These are phyloP conservation scores for Mungos mungo DNA, from an alignment of 2,113 vertebrate genomes.

Conservation along the genomic window DNA sequence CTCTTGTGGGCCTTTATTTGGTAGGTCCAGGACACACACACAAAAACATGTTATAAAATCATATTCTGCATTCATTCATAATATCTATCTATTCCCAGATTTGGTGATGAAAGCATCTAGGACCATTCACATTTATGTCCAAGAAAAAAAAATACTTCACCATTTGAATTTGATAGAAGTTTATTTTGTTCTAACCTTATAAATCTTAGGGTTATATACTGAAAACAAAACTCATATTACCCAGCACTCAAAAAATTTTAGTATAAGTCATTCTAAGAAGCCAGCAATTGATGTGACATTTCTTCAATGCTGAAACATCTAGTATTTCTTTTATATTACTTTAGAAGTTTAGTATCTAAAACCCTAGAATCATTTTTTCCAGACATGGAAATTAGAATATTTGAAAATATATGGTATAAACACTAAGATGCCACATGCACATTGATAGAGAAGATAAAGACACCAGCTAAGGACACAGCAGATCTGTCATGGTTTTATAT, in stretches of 20 bases:
- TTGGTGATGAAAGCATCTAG: background rate
- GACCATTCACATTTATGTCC: constrained; percentile 7
- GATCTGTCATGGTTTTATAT: background rate
- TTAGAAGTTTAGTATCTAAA: background rate
- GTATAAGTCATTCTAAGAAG: background rate
- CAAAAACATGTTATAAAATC: background rate
- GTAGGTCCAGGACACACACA: background rate
- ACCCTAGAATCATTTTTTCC: background rate
- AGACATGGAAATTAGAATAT: constrained; percentile 40
- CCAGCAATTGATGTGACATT: background rate
- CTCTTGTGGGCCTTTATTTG: background rate
- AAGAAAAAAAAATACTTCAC: background rate
- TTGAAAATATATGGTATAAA: background rate
- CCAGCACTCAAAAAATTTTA: background rate
- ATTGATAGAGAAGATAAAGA: background rate
- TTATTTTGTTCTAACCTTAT: background rate
- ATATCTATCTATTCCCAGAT: background rate
- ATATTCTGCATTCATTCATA: background rate
- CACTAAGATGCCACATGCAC: background rate
- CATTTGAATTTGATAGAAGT: background rate
- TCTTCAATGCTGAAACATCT: background rate
- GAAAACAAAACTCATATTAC: background rate
- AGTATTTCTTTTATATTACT: background rate
- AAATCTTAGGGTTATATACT: background rate
- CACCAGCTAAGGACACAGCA: background rate